These are phyloP conservation scores for Nebria brevicollis DNA, from an alignment of 2,888 invertebrate species.

Conservation along the genomic window DNA sequence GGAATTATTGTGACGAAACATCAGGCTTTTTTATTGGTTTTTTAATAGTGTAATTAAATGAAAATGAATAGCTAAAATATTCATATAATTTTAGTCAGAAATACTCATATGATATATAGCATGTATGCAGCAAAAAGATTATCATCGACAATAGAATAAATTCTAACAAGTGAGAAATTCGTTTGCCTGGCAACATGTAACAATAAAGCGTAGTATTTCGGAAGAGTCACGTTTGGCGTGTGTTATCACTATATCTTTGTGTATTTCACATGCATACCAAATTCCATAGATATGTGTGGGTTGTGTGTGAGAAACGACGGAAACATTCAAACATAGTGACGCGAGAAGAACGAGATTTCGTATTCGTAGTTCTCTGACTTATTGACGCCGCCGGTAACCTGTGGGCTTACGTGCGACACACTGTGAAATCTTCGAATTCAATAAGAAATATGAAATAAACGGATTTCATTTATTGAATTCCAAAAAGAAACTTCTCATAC, in stretches of 20 bases:
- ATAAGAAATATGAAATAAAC: constrained; percentile 45
- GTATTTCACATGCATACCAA: neutral
- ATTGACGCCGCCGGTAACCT: neutral
- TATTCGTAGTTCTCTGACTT: neutral
- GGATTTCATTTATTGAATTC: constrained; percentile 42
- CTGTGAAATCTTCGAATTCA: constrained; percentile 42
- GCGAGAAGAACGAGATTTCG: neutral
- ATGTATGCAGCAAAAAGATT: neutral
- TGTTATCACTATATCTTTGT: neutral
- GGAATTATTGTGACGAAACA: too few species aligned
- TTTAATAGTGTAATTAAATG: too few species aligned
- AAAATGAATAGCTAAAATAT: too few species aligned
- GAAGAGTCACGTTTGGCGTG: neutral
- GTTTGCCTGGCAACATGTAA: neutral
- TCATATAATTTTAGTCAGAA: neutral
- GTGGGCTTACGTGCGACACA: neutral
- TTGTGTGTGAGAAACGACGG: neutral
- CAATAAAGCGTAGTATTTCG: neutral
- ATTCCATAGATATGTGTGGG: neutral
- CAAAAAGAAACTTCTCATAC: constrained; percentile 33
- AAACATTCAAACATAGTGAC: neutral
- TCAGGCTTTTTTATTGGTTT: too few species aligned
- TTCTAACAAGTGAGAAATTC: neutral
- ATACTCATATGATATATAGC: neutral
- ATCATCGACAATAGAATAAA: neutral